Evolutionary conservation across 2,113 vertebrate genomes (phyloP).

Genomic region (Neopipo cinnamomea): DNA sequence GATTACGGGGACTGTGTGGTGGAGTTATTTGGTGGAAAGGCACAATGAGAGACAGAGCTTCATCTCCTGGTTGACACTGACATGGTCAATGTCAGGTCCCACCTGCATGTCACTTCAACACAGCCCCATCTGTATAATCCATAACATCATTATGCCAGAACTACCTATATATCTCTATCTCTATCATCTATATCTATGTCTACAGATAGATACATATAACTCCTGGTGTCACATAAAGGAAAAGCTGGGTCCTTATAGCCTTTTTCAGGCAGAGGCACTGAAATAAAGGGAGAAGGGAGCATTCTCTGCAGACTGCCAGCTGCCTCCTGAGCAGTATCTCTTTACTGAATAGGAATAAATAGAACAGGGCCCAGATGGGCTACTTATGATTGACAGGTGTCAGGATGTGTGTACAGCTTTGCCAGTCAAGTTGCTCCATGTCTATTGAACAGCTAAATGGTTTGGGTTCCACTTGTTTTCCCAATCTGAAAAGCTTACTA

Average conservation of each 20-base stretch:
- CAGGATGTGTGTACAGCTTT: background rate
- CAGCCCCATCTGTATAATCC: background rate
- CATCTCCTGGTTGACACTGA: background rate
- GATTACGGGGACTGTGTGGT: rapidly evolving
- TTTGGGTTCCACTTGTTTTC: background rate
- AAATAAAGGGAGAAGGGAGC: background rate
- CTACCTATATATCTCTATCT: background rate
- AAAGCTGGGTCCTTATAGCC: background rate
- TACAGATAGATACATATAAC: background rate
- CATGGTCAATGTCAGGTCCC: too few relatives aligned
- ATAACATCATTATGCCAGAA: background rate
- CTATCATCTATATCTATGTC: too few relatives aligned
- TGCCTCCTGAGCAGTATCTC: background rate
- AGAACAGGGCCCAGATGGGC: conserved; percentile 1
- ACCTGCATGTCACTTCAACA: background rate
- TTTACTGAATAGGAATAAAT: conserved; percentile 18
- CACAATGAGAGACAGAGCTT: background rate
- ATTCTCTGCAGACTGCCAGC: background rate
- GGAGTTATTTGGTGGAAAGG: background rate
- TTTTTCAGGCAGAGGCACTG: background rate
- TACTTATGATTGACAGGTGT: conserved; percentile 9
- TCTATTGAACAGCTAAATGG: background rate
- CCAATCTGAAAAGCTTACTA: background rate
- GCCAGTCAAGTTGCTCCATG: background rate
- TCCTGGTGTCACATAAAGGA: background rate